A percentile compares a stretch with the other conserved stretches of the same genome.
These are phyloP conservation scores for Pristionchus japonicus DNA, from an alignment of 2,888 invertebrate genomes.

Conservation along the genomic window DNA sequence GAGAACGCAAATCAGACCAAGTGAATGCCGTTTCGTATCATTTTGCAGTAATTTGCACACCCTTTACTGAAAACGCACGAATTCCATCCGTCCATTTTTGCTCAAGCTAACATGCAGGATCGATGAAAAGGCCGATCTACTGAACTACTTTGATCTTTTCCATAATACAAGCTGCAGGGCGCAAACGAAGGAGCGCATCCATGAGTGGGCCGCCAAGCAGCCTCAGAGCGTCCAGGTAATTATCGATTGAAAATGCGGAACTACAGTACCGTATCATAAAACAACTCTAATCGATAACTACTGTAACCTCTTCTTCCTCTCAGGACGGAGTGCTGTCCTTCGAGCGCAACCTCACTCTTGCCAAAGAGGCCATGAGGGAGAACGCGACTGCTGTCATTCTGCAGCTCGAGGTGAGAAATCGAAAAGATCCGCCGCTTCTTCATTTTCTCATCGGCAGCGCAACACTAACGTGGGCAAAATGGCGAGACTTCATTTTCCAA, in stretches of 20 bases:
- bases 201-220: slow-evolving; percentile 44
- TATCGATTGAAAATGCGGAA: not conserved
- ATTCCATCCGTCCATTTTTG: too few species aligned
- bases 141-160: too few species aligned
- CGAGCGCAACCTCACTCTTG: slow-evolving; percentile 13
- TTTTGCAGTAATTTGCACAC: too few species aligned
- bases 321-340: slow-evolving; percentile 27
- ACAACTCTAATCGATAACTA: not conserved
- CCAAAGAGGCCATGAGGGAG: not conserved
- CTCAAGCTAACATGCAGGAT: too few species aligned
- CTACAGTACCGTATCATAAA: too few species aligned
- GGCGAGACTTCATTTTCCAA: not conserved
- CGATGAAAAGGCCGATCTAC: too few species aligned
- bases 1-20: slow-evolving; percentile 33
- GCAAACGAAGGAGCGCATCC: slow-evolving; percentile 36
- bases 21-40: not conserved
- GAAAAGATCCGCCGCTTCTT: too few species aligned
- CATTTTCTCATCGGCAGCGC: too few species aligned
- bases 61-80: too few species aligned
- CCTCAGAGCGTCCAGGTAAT: slow-evolving; percentile 16
- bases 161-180: slow-evolving; percentile 3
- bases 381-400: slow-evolving; percentile 44
- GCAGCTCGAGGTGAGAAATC: slow-evolving; percentile 33
- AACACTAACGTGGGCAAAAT: too few species aligned
- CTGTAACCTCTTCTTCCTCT: not conserved